phyloP scores from a whole-genome alignment of 2,888 invertebrate genomes.

The Drosophila atroscutellata region DNA sequence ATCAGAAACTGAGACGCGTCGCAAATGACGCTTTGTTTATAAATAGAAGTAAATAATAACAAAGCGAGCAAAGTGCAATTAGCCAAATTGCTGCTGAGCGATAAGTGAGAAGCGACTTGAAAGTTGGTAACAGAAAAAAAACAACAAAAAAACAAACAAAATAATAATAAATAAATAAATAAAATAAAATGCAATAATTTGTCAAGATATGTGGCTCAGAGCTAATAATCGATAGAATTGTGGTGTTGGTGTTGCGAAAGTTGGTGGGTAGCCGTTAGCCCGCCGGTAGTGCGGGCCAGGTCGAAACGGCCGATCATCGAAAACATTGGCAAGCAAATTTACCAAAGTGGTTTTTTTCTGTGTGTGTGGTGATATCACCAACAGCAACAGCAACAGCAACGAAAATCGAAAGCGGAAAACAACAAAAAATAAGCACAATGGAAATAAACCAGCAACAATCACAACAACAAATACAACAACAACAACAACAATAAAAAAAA shows the following conservation, averaged over 20 bases:
- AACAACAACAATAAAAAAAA: conserved; percentile 20
- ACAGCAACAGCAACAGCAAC: conserved; percentile 17
- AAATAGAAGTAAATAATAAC: conserved; percentile 26
- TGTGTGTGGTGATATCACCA: conserved; percentile 65
- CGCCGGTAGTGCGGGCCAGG: background rate
- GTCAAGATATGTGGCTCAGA: conserved; percentile 20
- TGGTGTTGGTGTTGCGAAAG: conserved; percentile 2
- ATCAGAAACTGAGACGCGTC: conserved; percentile 23
- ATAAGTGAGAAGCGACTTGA: conserved; percentile 19
- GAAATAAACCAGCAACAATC: conserved; percentile 66
- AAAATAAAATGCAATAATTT: background rate
- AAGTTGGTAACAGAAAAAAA: background rate
- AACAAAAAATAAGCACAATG: conserved; percentile 71
- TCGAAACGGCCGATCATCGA: conserved; percentile 10
- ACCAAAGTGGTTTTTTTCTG: conserved; percentile 22
- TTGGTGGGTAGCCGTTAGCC: background rate
- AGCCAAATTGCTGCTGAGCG: conserved; percentile 16
- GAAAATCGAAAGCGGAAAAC: conserved; percentile 60
- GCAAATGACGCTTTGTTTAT: conserved; percentile 38
- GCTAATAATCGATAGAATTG: conserved; percentile 34
- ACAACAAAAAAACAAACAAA: background rate
- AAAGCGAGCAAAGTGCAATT: conserved; percentile 8
- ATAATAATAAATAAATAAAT: background rate
- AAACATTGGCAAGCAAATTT: conserved; percentile 54
- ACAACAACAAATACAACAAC: conserved; percentile 23